Conservation (phyloP, 2,113 vertebrate genomes). For the Cynocephalus volans region DNA sequence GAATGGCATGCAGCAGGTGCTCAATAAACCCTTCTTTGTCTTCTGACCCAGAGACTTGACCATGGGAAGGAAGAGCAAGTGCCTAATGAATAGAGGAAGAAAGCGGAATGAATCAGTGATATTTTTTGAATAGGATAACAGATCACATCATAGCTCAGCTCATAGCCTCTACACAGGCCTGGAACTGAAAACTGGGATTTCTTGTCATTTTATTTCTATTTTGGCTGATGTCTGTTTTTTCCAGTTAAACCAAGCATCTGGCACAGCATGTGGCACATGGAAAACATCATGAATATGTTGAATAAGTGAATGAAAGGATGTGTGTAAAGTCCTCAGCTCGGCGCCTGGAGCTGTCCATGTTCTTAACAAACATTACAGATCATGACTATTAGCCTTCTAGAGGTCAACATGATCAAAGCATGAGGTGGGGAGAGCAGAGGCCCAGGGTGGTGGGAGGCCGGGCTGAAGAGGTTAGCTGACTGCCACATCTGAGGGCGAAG, state of each 20-base stretch:
- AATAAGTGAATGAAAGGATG: background rate
- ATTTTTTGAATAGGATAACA: background rate
- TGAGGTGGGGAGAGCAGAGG: background rate
- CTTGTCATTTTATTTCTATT: background rate
- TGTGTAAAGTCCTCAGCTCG: background rate
- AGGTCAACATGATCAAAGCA: background rate
- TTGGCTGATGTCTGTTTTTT: background rate
- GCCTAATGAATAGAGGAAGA: background rate
- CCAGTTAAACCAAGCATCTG: background rate
- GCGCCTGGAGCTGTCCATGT: background rate
- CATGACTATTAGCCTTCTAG: background rate
- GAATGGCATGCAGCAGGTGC: background rate
- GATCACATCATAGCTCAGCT: background rate
- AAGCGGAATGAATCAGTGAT: background rate
- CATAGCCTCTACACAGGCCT: background rate
- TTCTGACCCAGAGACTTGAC: background rate
- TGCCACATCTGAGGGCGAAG: background rate
- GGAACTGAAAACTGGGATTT: background rate
- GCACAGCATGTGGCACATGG: background rate
- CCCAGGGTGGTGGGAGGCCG: accelerated
- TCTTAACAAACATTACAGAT: background rate
- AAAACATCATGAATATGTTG: no score
- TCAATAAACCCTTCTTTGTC: background rate
- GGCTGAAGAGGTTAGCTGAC: background rate
- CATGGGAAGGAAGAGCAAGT: background rate